Evolutionary conservation across 1,140 invertebrate species (phyloP).

Genomic region (Panagrolaimus sp.): DNA sequence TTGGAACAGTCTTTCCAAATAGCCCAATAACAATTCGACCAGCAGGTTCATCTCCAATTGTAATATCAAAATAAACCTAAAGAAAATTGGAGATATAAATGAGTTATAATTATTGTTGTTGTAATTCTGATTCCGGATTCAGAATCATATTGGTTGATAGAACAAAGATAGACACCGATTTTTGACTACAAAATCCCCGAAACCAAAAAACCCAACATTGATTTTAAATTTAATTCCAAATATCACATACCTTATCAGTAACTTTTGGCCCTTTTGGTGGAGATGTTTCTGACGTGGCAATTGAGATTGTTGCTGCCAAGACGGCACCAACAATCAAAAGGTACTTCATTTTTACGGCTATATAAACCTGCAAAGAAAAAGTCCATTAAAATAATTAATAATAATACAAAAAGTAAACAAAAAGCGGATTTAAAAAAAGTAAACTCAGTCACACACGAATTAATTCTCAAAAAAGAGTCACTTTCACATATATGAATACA

Average conservation of each 20-base stretch:
- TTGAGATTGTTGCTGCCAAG: too few relatives aligned
- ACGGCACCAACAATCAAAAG: too few relatives aligned
- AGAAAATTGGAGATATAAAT: slow-evolving; percentile 22
- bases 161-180: slow-evolving; percentile 13
- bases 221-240: neutral
- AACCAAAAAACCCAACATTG: too few relatives aligned
- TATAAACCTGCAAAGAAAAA: too few relatives aligned
- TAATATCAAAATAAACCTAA: slow-evolving; percentile 81
- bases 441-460: too few relatives aligned
- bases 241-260: slow-evolving; percentile 54
- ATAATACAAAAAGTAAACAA: too few relatives aligned
- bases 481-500: too few relatives aligned
- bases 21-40: slow-evolving; percentile 84
- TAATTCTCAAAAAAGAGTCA: too few relatives aligned
- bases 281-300: slow-evolving; percentile 28
- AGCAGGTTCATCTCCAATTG: slow-evolving; percentile 71
- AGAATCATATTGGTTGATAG: neutral
- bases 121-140: neutral
- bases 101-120: neutral
- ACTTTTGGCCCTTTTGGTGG: slow-evolving; percentile 58
- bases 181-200: too few relatives aligned
- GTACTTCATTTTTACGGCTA: too few relatives aligned
- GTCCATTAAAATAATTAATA: too few relatives aligned
- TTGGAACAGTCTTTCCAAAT: slow-evolving; percentile 81
- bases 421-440: too few relatives aligned